Evolutionary conservation across 1,140 invertebrate species (phyloP).

Genomic region (Archegozetes longisetosus): DNA sequence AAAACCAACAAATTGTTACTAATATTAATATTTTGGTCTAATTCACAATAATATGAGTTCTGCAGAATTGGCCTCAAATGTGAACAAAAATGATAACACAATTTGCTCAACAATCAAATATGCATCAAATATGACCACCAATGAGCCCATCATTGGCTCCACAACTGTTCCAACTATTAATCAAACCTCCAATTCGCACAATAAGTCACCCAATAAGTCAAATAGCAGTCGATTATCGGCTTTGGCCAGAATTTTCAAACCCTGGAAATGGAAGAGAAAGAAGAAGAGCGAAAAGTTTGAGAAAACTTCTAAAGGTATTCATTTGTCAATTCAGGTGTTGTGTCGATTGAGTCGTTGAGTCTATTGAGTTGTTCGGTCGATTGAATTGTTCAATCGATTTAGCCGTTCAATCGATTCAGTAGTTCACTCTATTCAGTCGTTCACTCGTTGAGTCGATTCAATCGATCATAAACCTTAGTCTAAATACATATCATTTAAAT

Average conservation of each 20-base stretch:
- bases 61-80: no score
- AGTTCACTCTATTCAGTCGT: no score
- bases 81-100: neutral
- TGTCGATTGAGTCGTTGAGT: slow-evolving; percentile 1
- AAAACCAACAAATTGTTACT: no score
- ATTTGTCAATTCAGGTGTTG: slow-evolving; percentile 9
- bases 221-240: slow-evolving; percentile 64
- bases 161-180: neutral
- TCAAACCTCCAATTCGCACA: neutral
- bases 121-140: neutral
- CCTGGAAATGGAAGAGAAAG: slow-evolving; percentile 98
- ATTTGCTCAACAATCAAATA: neutral
- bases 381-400: no score
- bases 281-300: slow-evolving; percentile 97
- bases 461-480: no score
- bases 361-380: no score
- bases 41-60: neutral
- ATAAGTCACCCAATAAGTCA: neutral
- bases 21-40: no score
- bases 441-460: no score
- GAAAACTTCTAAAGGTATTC: slow-evolving; percentile 76
- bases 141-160: neutral
- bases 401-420: no score
- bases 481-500: no score
- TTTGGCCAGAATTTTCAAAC: slow-evolving; percentile 85